Conservation (phyloP, 2,113 vertebrate species). For the Alaudala cheleensis region DNA sequence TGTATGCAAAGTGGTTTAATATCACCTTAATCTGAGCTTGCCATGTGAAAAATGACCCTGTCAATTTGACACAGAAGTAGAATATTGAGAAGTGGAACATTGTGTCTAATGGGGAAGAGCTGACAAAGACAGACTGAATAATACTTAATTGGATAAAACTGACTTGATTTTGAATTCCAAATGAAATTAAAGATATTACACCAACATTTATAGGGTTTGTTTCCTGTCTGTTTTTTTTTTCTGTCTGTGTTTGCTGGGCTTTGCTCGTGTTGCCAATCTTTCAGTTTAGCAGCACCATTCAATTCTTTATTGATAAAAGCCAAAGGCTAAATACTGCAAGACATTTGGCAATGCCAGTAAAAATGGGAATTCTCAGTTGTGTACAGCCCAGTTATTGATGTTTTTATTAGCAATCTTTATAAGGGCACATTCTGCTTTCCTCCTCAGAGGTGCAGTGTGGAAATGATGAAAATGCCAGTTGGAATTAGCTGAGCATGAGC, state of each 20-base stretch:
- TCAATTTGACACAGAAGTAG: constrained; percentile 59
- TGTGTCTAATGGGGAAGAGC: constrained; percentile 59
- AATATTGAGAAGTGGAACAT: constrained; percentile 57
- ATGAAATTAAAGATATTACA: constrained; percentile 37
- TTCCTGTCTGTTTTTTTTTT: not conserved
- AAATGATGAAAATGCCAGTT: not conserved
- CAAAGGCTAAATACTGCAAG: constrained; percentile 46
- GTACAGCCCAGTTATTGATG: constrained; percentile 33
- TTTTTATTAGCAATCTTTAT: constrained; percentile 13
- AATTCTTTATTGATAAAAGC: constrained; percentile 59
- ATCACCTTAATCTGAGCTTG: constrained; percentile 66
- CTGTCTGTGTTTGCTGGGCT: not conserved
- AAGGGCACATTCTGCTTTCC: not conserved
- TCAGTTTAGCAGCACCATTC: constrained; percentile 22
- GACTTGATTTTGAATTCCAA: constrained; percentile 39
- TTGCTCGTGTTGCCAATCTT: not conserved
- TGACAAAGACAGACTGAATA: constrained; percentile 56
- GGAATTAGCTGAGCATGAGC: not conserved
- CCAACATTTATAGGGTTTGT: not conserved
- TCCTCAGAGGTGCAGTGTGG: not conserved
- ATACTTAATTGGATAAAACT: constrained; percentile 60
- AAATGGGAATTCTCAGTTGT: not conserved
- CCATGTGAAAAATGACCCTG: constrained; percentile 74
- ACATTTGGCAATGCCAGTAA: constrained; percentile 9
- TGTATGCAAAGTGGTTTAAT: constrained; percentile 63